phyloP scores from a whole-genome alignment of 2,888 invertebrate species.

The Chrysomela aeneicollis region DNA sequence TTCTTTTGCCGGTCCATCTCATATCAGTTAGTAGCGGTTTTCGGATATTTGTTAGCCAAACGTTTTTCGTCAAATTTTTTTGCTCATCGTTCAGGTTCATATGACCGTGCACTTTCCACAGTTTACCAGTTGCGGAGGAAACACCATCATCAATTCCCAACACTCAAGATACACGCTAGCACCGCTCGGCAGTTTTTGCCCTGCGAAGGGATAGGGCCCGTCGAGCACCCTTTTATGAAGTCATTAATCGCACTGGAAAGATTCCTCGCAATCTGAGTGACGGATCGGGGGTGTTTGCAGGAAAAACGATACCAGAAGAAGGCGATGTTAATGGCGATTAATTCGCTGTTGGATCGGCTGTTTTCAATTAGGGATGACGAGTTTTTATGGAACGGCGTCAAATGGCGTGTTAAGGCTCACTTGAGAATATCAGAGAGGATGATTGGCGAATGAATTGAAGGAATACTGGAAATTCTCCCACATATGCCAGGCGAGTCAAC shows the following conservation, averaged over 20 bases:
- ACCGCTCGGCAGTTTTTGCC: conserved; percentile 31
- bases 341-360: conserved; percentile 29
- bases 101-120: not conserved
- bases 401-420: not conserved
- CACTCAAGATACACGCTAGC: conserved; percentile 22
- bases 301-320: conserved; percentile 31
- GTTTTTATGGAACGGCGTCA: not conserved
- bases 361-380: conserved; percentile 9
- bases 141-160: conserved; percentile 27
- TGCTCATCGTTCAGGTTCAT: not conserved
- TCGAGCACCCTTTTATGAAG: conserved; percentile 37
- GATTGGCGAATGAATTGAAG: too few relatives aligned
- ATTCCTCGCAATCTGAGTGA: conserved; percentile 9
- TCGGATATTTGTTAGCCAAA: too few relatives aligned
- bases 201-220: conserved; percentile 27
- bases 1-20: too few relatives aligned
- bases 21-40: too few relatives aligned
- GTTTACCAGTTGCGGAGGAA: conserved; percentile 21
- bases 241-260: conserved; percentile 35
- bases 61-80: not conserved
- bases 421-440: not conserved
- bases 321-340: conserved; percentile 26
- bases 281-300: conserved; percentile 21
- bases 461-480: too few relatives aligned
- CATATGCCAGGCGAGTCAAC: too few relatives aligned